Percentiles rank a stretch among this genome's conserved stretches.
Conservation (phyloP, 2,797 vertebrate species). For the Eidolon dupreanum region DNA sequence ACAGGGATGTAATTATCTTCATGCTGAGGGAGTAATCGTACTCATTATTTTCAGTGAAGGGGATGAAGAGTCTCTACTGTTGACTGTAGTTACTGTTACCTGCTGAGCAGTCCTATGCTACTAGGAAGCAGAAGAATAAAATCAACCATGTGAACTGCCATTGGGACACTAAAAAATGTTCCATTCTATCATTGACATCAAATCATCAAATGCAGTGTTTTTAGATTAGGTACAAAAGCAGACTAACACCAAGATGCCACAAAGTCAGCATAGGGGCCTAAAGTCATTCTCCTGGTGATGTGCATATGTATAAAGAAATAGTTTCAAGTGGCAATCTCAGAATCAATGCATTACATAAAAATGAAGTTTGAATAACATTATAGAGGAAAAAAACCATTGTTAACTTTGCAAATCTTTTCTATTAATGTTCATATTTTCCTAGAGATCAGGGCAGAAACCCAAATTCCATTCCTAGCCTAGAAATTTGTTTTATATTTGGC, state of each 20-base stretch:
- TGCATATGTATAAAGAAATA: not conserved
- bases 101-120: not conserved
- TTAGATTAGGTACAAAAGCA: not conserved
- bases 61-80: not conserved
- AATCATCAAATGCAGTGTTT: not conserved
- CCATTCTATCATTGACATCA: not conserved
- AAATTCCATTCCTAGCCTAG: not conserved
- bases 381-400: not conserved
- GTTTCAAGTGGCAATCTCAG: not conserved
- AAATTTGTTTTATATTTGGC: not conserved
- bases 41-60: not conserved
- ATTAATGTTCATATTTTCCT: not conserved
- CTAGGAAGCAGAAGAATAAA: not conserved
- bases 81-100: not conserved
- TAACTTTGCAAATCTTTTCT: not conserved
- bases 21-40: not conserved
- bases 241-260: not conserved
- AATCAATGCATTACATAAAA: not conserved
- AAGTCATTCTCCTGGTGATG: not conserved
- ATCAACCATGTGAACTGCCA: not conserved
- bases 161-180: not conserved
- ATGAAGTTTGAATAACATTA: not conserved
- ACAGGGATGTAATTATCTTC: not conserved
- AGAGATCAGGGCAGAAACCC: not conserved
- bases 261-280: not conserved